Evolutionary conservation across 2,113 vertebrate species (phyloP), one percentile per base, ranked within the genome.

Genomic region (Poeciliopsis turrubarensis): DNA sequence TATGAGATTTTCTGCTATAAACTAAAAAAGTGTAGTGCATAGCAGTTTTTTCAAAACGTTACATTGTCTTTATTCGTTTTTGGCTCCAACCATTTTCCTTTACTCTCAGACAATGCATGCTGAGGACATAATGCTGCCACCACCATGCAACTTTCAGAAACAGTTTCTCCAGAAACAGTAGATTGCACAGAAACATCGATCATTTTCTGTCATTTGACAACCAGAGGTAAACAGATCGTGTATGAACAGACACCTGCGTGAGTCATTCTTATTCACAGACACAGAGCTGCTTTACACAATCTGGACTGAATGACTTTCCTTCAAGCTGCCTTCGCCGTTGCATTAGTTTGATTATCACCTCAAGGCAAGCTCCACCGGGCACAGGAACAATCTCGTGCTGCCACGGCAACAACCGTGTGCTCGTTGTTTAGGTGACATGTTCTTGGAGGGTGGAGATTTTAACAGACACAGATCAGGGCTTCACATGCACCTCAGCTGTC

Each of bases 361-460:
- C 6, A 29, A 77, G 73, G 27, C n/a, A 73, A 78, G 70, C 60
- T 34, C 27, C 63, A 61, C 29, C 67, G 30, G 44, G 37, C 37
- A 25, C 4, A 26, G 26, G 77, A 69, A 90, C 84, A 65, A 39
- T 79, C 75, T 39, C 60, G 66, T 69, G 61, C 26, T 60, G 13
- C 73, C 51, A 39, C 68, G 11, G 19, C 62, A 81, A 75, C 72
- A 78, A 65, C 37, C 60, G 75, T 1, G 12, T 68, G 62, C 60
- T 26, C 34, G 47, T n/a, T n/a, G 13, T 78, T 68, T 34, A 68
- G 47, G 9, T 22, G 17, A 63, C 32, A 12, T 12, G 14, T 63
- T 13, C 17, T 19, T 70, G 32, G 39, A 68, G 65, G 65, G 60
- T 2, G 31, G 12, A 51, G 31, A 44, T 41, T 15, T 68, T n/a